These are phyloP conservation scores for Zaprionus davidi DNA, from an alignment of 1,140 invertebrate species.

Conservation along the genomic window DNA sequence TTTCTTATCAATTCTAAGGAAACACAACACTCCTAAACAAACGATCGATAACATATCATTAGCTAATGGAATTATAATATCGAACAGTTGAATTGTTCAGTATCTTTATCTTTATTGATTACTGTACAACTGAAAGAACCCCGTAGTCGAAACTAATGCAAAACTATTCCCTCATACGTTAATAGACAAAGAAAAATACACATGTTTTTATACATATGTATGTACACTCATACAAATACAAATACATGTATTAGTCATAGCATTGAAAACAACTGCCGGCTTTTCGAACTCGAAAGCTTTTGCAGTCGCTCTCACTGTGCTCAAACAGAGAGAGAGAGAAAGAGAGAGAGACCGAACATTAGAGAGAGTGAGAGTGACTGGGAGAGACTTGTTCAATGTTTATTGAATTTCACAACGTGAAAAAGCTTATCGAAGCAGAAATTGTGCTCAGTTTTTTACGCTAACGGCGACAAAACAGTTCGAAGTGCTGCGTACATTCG, in stretches of 20 bases:
- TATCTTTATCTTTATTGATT: neutral
- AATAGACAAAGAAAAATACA: neutral
- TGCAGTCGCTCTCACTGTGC: neutral
- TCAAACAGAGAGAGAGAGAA: neutral
- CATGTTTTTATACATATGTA: neutral
- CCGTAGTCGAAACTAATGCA: no score
- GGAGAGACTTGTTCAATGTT: neutral
- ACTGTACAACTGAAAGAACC: no score
- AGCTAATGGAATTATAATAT: neutral
- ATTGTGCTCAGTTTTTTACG: conserved; percentile 12
- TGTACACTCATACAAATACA: neutral
- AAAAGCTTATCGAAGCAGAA: conserved; percentile 14
- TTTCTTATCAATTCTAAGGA: neutral
- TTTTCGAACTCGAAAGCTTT: conserved; percentile 63
- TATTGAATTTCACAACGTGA: conserved; percentile 58
- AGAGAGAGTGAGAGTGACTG: neutral
- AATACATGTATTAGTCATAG: conserved; percentile 5
- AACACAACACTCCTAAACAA: neutral
- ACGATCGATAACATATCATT: no score
- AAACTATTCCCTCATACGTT: neutral
- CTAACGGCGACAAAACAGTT: conserved; percentile 23
- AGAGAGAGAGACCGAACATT: neutral
- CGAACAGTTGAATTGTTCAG: neutral
- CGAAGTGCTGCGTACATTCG: neutral
- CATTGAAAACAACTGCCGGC: conserved; percentile 10